phyloP scores from a whole-genome alignment of 2,797 vertebrate species.

The Syngnathus rostellatus region DNA sequence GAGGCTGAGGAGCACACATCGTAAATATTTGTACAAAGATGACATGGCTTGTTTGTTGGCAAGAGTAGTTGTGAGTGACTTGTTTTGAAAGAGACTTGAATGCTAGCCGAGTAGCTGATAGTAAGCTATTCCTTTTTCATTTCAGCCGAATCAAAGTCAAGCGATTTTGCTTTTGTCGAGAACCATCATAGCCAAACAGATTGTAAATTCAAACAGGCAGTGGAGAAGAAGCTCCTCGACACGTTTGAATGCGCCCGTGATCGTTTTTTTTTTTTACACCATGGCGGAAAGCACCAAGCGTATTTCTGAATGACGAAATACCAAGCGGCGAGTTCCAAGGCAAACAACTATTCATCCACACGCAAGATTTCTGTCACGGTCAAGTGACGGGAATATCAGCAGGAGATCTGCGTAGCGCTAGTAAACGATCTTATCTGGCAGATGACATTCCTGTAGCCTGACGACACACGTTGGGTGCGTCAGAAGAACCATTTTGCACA shows the following conservation, averaged over 20 bases:
- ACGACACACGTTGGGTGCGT: slow-evolving; percentile 37
- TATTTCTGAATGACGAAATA: neutral
- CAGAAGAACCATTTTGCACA: slow-evolving; percentile 29
- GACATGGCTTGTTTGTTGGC: too few species aligned
- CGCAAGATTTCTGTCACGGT: neutral
- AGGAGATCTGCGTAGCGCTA: neutral
- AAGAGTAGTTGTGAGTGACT: neutral
- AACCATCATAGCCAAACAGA: too few species aligned
- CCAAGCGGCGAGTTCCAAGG: slow-evolving; percentile 20
- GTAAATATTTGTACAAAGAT: too few species aligned
- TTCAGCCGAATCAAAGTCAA: too few species aligned
- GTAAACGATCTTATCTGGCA: slow-evolving; percentile 29
- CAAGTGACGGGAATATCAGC: slow-evolving; percentile 5
- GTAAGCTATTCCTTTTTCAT: too few species aligned
- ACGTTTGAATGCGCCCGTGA: neutral
- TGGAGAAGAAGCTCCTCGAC: neutral
- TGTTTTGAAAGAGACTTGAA: neutral
- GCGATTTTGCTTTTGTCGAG: too few species aligned
- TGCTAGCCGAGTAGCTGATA: too few species aligned
- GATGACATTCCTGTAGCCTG: slow-evolving; percentile 61
- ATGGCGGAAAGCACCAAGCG: neutral
- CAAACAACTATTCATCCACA: slow-evolving; percentile 28
- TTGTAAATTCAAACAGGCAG: too few species aligned
- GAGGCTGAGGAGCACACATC: too few species aligned
- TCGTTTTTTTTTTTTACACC: neutral